Percentiles rank a stretch among this genome's conserved stretches.
Evolutionary conservation across 1,140 invertebrate species (phyloP).

Genomic region (Aphidius gifuensis): DNA sequence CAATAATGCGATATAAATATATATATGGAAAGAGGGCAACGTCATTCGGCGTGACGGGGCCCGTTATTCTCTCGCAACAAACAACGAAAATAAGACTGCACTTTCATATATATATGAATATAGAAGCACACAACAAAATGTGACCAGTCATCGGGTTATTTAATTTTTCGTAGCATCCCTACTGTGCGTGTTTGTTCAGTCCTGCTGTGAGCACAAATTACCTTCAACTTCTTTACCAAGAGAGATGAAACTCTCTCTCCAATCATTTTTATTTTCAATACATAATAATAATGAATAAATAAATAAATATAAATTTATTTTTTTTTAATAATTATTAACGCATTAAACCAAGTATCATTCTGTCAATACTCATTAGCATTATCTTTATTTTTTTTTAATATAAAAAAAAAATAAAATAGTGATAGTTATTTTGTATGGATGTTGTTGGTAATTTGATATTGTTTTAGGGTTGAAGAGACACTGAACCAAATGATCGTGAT

Average conservation of each 20-base stretch:
- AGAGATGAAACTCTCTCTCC: constrained; percentile 40
- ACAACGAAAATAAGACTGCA: constrained; percentile 7
- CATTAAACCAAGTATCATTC: constrained; percentile 17
- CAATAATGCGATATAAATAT: neutral
- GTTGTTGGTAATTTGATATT: neutral
- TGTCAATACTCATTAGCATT: constrained; percentile 33
- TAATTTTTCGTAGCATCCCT: constrained; percentile 57
- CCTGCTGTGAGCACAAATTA: constrained; percentile 66
- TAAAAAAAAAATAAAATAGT: neutral
- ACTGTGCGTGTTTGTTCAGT: constrained; percentile 60
- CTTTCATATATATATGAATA: neutral
- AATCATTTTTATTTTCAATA: constrained; percentile 14
- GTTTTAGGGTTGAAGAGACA: constrained; percentile 5
- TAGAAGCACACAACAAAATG: constrained; percentile 48
- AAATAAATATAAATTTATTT: too few species aligned
- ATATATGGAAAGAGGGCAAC: constrained; percentile 18
- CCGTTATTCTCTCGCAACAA: constrained; percentile 25
- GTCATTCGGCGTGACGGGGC: constrained; percentile 31
- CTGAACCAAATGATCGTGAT: constrained; percentile 23
- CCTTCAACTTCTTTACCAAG: constrained; percentile 51
- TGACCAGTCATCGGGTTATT: constrained; percentile 63
- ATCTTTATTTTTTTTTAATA: neutral
- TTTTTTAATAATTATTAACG: neutral
- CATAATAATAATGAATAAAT: neutral
- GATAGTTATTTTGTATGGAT: neutral